Evolutionary conservation across 1,140 invertebrate species (phyloP).

Genomic region (Hirudo medicinalis): DNA sequence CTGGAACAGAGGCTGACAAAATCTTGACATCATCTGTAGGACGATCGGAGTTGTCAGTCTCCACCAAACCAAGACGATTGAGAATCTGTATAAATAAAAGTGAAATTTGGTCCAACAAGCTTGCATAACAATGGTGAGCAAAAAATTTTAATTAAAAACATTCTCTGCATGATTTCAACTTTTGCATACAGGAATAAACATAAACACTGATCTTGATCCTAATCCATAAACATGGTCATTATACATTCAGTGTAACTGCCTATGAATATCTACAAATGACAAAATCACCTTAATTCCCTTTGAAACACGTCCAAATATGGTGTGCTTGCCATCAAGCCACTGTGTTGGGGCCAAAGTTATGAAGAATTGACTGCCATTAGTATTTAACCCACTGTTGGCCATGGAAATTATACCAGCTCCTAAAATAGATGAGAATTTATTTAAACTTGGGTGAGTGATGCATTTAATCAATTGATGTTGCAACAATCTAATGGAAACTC

Average conservation of each 20-base stretch:
- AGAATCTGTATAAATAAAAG: slow-evolving; percentile 33
- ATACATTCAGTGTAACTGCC: no score
- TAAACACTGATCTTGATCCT: no score
- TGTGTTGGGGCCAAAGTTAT: slow-evolving; percentile 90
- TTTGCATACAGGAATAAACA: no score
- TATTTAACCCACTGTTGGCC: slow-evolving; percentile 88
- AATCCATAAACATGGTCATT: no score
- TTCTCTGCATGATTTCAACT: no score
- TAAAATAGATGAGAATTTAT: slow-evolving; percentile 34
- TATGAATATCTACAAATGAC: no score
- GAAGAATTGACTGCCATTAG: slow-evolving; percentile 97
- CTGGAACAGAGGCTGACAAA: slow-evolving; percentile 46
- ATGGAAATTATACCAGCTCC: slow-evolving; percentile 72
- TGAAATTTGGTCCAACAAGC: no score
- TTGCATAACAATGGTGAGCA: no score
- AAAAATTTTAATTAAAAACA: no score
- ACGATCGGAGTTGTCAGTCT: slow-evolving; percentile 76
- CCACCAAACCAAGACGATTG: slow-evolving; percentile 77
- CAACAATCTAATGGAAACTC: no score
- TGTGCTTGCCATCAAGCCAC: slow-evolving; percentile 92
- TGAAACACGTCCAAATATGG: slow-evolving; percentile 80
- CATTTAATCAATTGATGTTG: no score
- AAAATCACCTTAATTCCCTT: slow-evolving; percentile 65
- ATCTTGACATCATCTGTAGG: slow-evolving; percentile 82
- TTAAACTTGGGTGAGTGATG: neutral